These are phyloP conservation scores for Phymorhynchus buccinoides DNA, from an alignment of 1,140 invertebrate species.

Conservation along the genomic window DNA sequence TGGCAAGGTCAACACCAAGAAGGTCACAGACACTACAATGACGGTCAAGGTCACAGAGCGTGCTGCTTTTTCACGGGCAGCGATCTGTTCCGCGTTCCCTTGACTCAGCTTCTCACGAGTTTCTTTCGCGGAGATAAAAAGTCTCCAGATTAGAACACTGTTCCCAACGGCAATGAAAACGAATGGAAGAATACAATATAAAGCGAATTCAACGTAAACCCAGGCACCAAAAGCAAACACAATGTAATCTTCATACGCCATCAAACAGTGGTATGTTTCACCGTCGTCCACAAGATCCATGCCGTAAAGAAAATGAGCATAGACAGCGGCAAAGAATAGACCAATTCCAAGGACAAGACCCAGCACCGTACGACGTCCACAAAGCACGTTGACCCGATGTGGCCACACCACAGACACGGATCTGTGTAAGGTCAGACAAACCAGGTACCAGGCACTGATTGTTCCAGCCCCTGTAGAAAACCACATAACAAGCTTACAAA, in stretches of 20 bases:
- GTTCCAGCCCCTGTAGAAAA: background rate
- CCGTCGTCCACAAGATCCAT: background rate
- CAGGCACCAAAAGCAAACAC: background rate
- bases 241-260: background rate
- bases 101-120: background rate
- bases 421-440: background rate
- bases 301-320: background rate
- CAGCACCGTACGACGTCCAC: background rate
- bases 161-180: background rate
- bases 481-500: background rate
- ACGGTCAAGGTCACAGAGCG: background rate
- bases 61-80: background rate
- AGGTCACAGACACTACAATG: background rate
- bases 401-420: conserved; percentile 22
- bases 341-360: background rate
- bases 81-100: background rate
- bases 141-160: background rate
- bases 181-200: background rate
- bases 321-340: background rate
- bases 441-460: background rate
- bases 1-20: background rate
- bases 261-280: background rate
- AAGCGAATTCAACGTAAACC: background rate
- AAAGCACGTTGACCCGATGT: background rate
- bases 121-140: background rate